Conservation (phyloP, 2,888 invertebrate genomes). For the Diplolepis rosae region DNA sequence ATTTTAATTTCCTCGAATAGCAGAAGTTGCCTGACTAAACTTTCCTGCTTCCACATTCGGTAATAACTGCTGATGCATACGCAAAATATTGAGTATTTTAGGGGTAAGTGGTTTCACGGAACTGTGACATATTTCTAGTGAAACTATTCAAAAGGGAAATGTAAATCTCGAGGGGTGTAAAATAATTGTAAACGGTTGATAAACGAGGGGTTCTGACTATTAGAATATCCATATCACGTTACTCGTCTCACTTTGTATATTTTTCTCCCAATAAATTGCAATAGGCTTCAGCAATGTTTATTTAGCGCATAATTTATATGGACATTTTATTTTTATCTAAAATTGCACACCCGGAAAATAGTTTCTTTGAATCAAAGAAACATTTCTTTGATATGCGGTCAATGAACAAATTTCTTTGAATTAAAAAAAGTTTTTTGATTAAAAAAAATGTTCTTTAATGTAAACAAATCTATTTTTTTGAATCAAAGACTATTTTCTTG, state of each 20-base stretch:
- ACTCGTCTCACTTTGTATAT: neutral
- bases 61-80: conserved; percentile 21
- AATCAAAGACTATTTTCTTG: no score
- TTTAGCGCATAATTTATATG: neutral
- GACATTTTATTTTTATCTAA: neutral
- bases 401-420: no score
- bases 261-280: neutral
- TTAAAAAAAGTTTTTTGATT: no score
- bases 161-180: conserved; percentile 21
- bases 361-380: no score
- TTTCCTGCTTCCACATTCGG: conserved; percentile 12
- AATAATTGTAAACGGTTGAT: neutral
- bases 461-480: no score
- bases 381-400: no score
- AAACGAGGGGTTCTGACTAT: neutral
- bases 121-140: neutral
- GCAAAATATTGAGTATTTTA: conserved; percentile 18
- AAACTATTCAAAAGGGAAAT: neutral
- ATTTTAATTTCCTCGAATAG: conserved; percentile 26
- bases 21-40: conserved; percentile 8
- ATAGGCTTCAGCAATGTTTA: neutral
- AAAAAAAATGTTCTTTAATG: no score
- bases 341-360: no score
- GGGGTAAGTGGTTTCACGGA: conserved; percentile 2
- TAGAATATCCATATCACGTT: neutral